Base-by-base conservation (phyloP, 1,140 invertebrate genomes). In the Drosophila mayri region DNA sequence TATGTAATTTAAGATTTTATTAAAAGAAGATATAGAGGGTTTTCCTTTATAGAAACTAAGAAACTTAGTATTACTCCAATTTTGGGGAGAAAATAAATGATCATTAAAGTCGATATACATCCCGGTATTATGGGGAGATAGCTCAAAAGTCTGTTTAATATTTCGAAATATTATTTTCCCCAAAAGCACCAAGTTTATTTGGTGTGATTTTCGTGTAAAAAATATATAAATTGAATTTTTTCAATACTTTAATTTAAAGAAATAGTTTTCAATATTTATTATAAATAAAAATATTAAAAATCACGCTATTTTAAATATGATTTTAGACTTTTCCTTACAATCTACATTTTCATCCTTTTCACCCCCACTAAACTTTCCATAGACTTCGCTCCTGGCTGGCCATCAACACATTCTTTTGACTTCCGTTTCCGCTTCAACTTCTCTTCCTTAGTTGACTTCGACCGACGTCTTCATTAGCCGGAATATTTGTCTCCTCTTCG, bases 391-490 rank as follows among this genome's bases (percentile, higher is more conserved):
- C 28, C 66, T 66, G 52, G 10, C 37, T 44, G 50, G 41, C 44
- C 35, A 47, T 38, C 52, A 65, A 67, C 52, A 64, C 54, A 76
- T 64, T 71, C 44, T 72, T 20, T 38, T 50, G 12, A 25, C 67
- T 72, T 73, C 66, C 37, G 44, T 37, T 41, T 72, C 44, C 62
- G 38, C 16, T 65, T 62, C 25, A 12, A 30, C 18, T 43, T 44
- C 38, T 20, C 18, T 22, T 43, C 61, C 25, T 35, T 41, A 25
- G 16, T 78, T 49, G 65, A 82, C 64, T 70, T 22, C 38, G 20
- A 67, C 46, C 66, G 61, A 73, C 67, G 77, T 84, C 85, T 88
- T 88, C 84, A 88, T 88, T 88, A 88, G 85, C 84, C 43, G 64
- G 66, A 40, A 84, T 44, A 82, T 77, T 72, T 84, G 54, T 77